phyloP scores from a whole-genome alignment of 2,113 vertebrate genomes.

The Hydropotes inermis region DNA sequence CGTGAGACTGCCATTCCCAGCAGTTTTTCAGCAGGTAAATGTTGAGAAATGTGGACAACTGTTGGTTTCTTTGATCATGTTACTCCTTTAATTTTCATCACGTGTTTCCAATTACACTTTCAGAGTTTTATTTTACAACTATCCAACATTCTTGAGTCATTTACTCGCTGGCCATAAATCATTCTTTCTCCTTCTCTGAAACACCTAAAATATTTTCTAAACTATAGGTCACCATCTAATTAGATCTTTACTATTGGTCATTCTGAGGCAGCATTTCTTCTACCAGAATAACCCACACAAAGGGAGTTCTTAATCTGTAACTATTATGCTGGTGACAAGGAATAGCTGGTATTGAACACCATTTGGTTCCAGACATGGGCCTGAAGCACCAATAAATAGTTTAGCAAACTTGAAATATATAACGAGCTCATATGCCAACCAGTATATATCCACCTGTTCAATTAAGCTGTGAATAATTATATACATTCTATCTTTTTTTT shows the following conservation, averaged over 20 bases:
- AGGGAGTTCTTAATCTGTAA: neutral
- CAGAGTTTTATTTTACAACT: neutral
- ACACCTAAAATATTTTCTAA: neutral
- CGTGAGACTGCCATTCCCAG: neutral
- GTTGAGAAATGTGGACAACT: neutral
- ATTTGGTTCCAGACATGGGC: neutral
- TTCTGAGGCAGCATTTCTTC: neutral
- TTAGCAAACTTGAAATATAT: conserved; percentile 24
- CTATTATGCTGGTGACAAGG: neutral
- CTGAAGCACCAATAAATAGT: neutral
- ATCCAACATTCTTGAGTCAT: neutral
- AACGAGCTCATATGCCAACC: neutral
- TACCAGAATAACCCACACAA: neutral
- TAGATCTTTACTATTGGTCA: neutral
- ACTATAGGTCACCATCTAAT: neutral
- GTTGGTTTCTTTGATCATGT: neutral
- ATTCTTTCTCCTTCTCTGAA: neutral
- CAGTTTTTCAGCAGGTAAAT: neutral
- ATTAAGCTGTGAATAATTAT: conserved; percentile 13
- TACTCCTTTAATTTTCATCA: neutral
- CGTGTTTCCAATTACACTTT: neutral
- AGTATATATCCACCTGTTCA: neutral
- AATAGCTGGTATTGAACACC: neutral
- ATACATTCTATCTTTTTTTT: neutral
- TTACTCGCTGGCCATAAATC: neutral